Conservation (phyloP, 2,797 vertebrate species). For the Malacoctenus gilli region DNA sequence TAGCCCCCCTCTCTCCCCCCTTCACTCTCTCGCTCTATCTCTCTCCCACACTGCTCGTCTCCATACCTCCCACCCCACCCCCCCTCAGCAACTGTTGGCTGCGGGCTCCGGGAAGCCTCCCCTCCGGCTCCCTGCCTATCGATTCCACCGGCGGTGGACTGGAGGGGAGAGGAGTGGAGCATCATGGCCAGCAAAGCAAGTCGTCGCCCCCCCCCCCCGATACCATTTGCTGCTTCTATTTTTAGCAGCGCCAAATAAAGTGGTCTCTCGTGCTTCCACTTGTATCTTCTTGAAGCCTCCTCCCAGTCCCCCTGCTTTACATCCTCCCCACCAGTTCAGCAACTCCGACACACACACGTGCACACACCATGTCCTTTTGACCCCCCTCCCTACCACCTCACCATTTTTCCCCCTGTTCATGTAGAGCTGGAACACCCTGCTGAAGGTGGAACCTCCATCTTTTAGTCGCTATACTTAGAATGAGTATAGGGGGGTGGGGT, state of each 20-base stretch:
- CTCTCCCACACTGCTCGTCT: slow-evolving; percentile 26
- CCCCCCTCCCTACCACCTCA: slow-evolving; percentile 63
- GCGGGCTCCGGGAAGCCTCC: slow-evolving; percentile 85
- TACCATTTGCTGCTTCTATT: slow-evolving; percentile 88
- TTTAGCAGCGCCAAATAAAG: slow-evolving; percentile 97
- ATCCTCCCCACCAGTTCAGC: slow-evolving; percentile 69
- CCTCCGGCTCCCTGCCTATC: slow-evolving; percentile 88
- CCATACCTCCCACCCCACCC: slow-evolving; percentile 42
- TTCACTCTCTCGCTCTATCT: slow-evolving; percentile 49
- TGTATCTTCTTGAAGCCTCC: slow-evolving; percentile 81
- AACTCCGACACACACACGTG: slow-evolving; percentile 34
- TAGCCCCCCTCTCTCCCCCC: slow-evolving; percentile 82
- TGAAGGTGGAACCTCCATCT: slow-evolving; percentile 82
- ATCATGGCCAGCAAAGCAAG: slow-evolving; percentile 63
- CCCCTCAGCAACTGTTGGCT: slow-evolving; percentile 85
- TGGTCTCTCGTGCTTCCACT: slow-evolving; percentile 88
- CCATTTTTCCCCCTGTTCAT: slow-evolving; percentile 76
- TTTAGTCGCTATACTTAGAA: slow-evolving; percentile 88
- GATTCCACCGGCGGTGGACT: slow-evolving; percentile 89
- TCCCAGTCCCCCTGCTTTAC: slow-evolving; percentile 60
- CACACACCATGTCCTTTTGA: slow-evolving; percentile 72
- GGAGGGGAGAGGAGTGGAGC: slow-evolving; percentile 73
- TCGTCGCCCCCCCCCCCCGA: too few species aligned
- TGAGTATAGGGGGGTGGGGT: slow-evolving; percentile 65
- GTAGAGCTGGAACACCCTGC: too few species aligned